These are phyloP conservation scores for Phymorhynchus buccinoides DNA, from an alignment of 1,140 invertebrate species.

Conservation along the genomic window DNA sequence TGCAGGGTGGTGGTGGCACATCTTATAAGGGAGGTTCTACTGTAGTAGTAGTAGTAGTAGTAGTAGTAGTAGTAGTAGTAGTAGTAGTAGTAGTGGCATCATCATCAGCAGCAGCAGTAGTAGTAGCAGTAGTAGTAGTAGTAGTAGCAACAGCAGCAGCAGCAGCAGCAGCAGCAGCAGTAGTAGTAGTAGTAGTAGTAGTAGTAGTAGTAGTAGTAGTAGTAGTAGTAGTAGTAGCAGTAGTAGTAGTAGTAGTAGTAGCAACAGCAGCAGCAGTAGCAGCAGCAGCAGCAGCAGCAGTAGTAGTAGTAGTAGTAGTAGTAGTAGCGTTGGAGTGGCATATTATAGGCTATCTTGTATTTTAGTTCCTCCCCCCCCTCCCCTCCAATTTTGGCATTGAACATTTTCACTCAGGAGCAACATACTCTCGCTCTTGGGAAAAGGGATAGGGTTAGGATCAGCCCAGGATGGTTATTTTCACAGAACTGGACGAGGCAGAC, in stretches of 20 bases:
- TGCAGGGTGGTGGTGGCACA: no score
- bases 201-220: neutral
- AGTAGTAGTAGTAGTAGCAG: neutral
- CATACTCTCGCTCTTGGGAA: no score
- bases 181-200: neutral
- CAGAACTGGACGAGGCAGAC: neutral
- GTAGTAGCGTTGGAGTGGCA: neutral
- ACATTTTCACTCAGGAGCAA: no score
- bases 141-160: neutral
- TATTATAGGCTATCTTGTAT: neutral
- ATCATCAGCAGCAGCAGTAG: no score
- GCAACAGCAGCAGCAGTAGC: neutral
- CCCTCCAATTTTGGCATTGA: no score
- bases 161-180: neutral
- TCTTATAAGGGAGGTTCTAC: no score
- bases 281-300: neutral
- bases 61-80: no score
- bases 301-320: neutral
- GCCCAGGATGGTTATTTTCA: no score
- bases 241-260: neutral
- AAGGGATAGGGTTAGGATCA: no score
- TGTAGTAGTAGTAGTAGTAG: conserved; percentile 15
- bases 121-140: conserved; percentile 5
- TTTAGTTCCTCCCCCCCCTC: neutral
- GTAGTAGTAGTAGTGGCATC: no score